Percentiles rank a stretch among this genome's conserved stretches.
These are phyloP conservation scores for Terrapene triunguis DNA, from an alignment of 2,113 vertebrate genomes.

Conservation along the genomic window DNA sequence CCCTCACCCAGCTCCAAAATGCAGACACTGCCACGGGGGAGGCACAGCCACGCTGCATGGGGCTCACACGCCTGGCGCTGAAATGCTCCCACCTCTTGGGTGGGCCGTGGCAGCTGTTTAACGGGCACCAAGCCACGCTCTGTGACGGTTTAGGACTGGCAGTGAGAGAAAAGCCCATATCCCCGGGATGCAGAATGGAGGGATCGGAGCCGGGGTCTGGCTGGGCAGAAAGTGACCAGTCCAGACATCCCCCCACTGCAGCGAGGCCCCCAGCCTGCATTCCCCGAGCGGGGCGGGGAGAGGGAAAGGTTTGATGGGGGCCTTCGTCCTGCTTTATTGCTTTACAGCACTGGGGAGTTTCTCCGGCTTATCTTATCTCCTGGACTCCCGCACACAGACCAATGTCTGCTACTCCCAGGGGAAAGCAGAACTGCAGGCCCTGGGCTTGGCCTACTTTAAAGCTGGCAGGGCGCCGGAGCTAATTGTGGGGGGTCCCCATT, in stretches of 20 bases:
- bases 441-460: neutral
- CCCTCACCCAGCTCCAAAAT: neutral
- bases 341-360: neutral
- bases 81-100: too few relatives aligned
- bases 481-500: neutral
- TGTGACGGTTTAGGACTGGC: neutral
- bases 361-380: neutral
- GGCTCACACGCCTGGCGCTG: too few relatives aligned
- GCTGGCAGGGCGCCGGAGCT: neutral
- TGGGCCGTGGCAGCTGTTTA: neutral
- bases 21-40: neutral
- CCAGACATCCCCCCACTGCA: too few relatives aligned
- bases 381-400: neutral
- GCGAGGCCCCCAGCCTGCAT: neutral
- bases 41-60: too few relatives aligned
- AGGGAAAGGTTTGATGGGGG: neutral
- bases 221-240: too few relatives aligned
- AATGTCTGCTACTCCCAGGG: neutral
- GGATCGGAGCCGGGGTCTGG: too few relatives aligned
- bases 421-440: neutral
- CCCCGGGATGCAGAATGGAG: too few relatives aligned
- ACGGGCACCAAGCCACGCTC: too few relatives aligned
- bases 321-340: neutral
- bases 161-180: neutral
- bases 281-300: neutral